phyloP scores from a whole-genome alignment of 2,888 invertebrate species.

The Epirrhoe tristata region DNA sequence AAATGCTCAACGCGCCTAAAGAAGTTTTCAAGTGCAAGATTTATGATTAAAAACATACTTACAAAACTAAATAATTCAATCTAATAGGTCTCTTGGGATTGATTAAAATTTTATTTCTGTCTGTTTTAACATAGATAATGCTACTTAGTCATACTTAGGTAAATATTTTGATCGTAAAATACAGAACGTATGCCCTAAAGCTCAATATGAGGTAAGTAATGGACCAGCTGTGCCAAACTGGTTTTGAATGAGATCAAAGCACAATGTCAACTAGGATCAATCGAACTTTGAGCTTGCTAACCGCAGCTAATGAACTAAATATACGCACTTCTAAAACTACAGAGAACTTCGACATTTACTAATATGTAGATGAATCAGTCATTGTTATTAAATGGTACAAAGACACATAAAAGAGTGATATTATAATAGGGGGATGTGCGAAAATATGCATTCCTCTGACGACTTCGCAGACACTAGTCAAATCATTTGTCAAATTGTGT shows the following conservation, averaged over 20 bases:
- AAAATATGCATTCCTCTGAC: not conserved
- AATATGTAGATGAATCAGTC: not conserved
- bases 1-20: too few species aligned
- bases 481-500: too few species aligned
- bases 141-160: not conserved
- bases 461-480: too few species aligned
- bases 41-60: too few species aligned
- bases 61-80: too few species aligned
- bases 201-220: slow-evolving; percentile 18
- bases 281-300: slow-evolving; percentile 49
- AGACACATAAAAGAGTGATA: too few species aligned
- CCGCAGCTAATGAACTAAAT: slow-evolving; percentile 38
- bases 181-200: slow-evolving; percentile 4
- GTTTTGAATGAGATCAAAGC: slow-evolving; percentile 70
- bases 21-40: too few species aligned
- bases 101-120: too few species aligned
- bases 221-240: slow-evolving; percentile 54
- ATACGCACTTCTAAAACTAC: not conserved
- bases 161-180: not conserved
- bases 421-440: not conserved
- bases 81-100: too few species aligned
- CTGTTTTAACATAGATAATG: not conserved
- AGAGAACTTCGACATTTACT: not conserved
- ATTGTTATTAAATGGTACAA: not conserved
- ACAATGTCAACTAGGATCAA: slow-evolving; percentile 64